Base-by-base conservation (phyloP, 2,797 vertebrate species). In the Urosaurus nigricauda region DNA sequence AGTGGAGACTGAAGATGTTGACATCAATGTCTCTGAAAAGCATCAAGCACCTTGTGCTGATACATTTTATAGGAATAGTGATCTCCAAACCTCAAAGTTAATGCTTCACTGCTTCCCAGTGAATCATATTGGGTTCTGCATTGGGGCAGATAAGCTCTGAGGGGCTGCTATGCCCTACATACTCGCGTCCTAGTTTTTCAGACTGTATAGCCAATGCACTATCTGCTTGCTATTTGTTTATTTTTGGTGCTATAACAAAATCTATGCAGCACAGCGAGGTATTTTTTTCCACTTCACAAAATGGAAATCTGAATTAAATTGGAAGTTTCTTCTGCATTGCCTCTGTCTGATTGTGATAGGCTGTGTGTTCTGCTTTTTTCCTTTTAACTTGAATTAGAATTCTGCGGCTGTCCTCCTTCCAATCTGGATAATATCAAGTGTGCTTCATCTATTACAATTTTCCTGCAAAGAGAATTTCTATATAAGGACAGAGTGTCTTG, bases 81-180 rank as follows among this genome's bases (percentile, higher is more conserved):
- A 8, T 84, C 78, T 81, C 71, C 65, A 85, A 90, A 86, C 88
- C 79, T 9, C 58, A n/a, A 4, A 21, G 43, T 87, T 92, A 91
- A 91, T 90, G 90, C 94, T 91, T 89, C 81, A 3, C 17, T 83
- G 93, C 92, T 92, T 58, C 68, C 86, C 71, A 78, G 83, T 79
- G 53, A 87, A 93, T 90, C 35, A 0, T 70, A 84, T 60, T 90
- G 90, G 92, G 70, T 91, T 1, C 87, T 78, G 90, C 81, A 84
- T 94, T 89, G 85, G 4, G 89, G 87, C 84, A 89, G 90, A 90
- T 87, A 43, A 94, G 93, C 92, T 94, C 94, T 74, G 0, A 92
- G 92, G 94, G 91, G 86, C 83, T 92, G 75, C 89, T 79, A 13
- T 95, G 95, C 89, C 92, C 93, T 94, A 86, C 92, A 95, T 92